Base-by-base conservation (phyloP, 2,888 invertebrate species). In the Autographa gamma region DNA sequence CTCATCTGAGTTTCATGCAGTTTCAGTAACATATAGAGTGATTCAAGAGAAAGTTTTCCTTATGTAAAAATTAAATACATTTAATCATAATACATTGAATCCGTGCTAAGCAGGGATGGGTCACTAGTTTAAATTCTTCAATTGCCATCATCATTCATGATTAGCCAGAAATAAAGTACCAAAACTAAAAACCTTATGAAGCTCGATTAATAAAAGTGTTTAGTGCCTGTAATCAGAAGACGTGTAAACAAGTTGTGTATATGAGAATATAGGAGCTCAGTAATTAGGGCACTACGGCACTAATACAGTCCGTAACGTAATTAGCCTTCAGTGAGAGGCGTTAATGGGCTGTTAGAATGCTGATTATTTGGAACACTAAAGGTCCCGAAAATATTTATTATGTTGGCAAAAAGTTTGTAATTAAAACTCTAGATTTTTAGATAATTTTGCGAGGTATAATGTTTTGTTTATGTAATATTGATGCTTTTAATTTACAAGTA, bases 201-300 rank as follows among this genome's bases (percentile, higher is more conserved):
- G 16, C 54, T 41, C 25, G 65, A 52, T 56, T 58, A 48, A 32
- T 13, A 43, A 19, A 38, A 69, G 62, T 41, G 34, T 18, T 60
- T 56, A 71, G 70, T 69, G 60, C 62, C 52, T 74, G 34, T 59
- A 60, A 73, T 79, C 59, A 69, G 52, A 72, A 73, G 9, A 69
- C 58, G 41, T 54, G 43, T 58, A 70, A 68, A 71, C 64, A 71
- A 65, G 52, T 31, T 63, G 43, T 19, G 25, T 56, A 31, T 56
- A 56, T 25, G 48, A n/a, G 61, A 67, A 70, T 70, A 60, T 69
- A 66, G 25, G 54, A 58, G 16, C 5, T 3, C n/a, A 43, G 43
- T 72, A 80, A 82, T 75, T 71, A 77, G 64, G 48, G 41, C 60
- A 68, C 69, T 74, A 56, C 60, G 64, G 72, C 60, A 62, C 43